A percentile compares a stretch with the other conserved stretches of the same genome.
phyloP scores from a whole-genome alignment of 2,113 vertebrate species.

The Lycocorax pyrrhopterus region DNA sequence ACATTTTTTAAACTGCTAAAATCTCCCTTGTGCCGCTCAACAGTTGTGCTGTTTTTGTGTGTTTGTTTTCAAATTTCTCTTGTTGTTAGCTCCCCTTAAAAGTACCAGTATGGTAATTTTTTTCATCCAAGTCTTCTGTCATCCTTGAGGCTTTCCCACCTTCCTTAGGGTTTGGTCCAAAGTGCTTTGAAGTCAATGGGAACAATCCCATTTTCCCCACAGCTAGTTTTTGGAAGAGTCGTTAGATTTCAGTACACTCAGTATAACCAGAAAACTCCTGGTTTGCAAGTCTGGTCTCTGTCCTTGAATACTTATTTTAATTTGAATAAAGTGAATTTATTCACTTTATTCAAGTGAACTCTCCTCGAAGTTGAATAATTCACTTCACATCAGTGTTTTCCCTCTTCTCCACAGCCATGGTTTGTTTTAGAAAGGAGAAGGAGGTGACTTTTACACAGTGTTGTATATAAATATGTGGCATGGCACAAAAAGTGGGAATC shows the following conservation, averaged over 20 bases:
- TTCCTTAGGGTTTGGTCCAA: background rate
- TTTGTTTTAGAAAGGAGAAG: background rate
- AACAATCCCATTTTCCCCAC: background rate
- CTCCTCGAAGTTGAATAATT: background rate
- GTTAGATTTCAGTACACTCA: background rate
- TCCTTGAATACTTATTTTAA: background rate
- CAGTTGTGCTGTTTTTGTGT: background rate
- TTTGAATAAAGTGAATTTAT: background rate
- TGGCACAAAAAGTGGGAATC: background rate
- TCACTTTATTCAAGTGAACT: background rate
- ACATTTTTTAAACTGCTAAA: background rate
- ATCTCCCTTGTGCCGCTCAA: background rate
- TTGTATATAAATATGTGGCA: background rate
- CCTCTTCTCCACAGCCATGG: background rate
- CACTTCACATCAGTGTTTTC: background rate
- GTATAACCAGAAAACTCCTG: background rate
- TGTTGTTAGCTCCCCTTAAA: background rate
- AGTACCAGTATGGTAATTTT: background rate
- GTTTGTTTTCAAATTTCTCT: background rate
- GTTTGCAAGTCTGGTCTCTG: background rate
- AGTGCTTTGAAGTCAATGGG: background rate
- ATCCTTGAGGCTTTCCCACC: background rate
- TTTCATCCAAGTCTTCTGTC: background rate
- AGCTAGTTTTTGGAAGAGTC: background rate
- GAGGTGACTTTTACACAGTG: background rate